These are phyloP conservation scores for Heliothis peltigera DNA, from an alignment of 2,888 invertebrate genomes.

Conservation along the genomic window DNA sequence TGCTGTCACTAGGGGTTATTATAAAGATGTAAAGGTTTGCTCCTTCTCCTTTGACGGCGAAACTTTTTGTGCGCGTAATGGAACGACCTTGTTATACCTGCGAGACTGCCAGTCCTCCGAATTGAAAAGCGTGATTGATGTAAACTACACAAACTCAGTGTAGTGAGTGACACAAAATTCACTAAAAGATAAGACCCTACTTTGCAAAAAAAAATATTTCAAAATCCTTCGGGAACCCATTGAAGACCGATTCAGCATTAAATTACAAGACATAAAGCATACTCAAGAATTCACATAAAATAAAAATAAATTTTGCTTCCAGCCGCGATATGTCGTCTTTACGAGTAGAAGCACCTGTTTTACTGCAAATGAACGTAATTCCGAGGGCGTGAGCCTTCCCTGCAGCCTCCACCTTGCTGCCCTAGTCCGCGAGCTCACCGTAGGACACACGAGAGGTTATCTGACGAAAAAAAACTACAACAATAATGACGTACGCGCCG, in stretches of 20 bases:
- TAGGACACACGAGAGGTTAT: conserved; percentile 53
- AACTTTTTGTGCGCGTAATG: conserved; percentile 8
- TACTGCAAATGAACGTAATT: conserved; percentile 14
- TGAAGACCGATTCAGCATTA: background rate
- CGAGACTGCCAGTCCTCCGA: background rate
- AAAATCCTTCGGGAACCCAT: background rate
- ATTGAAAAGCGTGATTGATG: conserved; percentile 22
- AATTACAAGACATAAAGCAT: background rate
- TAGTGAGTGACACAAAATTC: background rate
- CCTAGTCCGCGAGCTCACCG: conserved; percentile 5
- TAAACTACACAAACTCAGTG: background rate
- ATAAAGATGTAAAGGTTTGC: background rate
- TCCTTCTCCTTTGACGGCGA: background rate
- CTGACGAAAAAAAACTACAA: conserved; percentile 50
- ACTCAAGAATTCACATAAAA: background rate
- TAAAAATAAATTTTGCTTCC: conserved; percentile 6
- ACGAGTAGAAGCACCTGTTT: conserved; percentile 15
- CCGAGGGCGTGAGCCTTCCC: background rate
- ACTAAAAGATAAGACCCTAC: background rate
- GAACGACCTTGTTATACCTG: conserved; percentile 7
- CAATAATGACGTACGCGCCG: conserved; percentile 48
- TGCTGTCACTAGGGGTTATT: background rate
- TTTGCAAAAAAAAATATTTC: background rate
- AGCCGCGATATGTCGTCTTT: background rate
- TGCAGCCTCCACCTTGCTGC: background rate